phyloP scores from a whole-genome alignment of 2,113 vertebrate species.

The Oreocharis arfaki region DNA sequence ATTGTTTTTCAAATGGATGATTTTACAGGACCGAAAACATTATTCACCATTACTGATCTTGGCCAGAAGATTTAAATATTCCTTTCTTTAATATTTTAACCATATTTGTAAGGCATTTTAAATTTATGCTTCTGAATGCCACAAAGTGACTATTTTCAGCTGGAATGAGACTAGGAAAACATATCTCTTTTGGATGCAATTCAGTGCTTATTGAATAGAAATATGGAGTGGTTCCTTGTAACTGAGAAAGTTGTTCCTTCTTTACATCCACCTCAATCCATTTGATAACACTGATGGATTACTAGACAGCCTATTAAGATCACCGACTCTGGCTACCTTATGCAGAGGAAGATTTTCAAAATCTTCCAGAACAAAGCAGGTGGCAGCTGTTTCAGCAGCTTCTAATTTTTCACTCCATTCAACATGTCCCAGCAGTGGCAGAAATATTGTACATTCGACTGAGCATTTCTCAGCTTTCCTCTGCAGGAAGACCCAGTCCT shows the following conservation, averaged over 20 bases:
- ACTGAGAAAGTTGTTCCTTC: neutral
- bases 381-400: constrained; percentile 13
- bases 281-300: neutral
- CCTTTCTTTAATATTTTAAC: neutral
- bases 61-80: neutral
- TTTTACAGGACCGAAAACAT: neutral
- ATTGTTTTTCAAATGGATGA: neutral
- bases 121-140: neutral
- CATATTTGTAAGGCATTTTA: neutral
- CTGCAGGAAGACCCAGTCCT: neutral
- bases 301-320: neutral
- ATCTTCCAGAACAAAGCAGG: neutral
- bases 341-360: neutral
- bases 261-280: neutral
- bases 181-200: neutral
- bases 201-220: neutral
- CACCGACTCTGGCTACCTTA: neutral
- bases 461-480: neutral
- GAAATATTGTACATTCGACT: neutral
- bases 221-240: neutral
- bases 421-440: neutral
- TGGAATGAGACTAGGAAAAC: neutral
- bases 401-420: constrained; percentile 48
- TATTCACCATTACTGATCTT: neutral
- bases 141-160: neutral